These are phyloP conservation scores for Apogon hyalosoma DNA, from an alignment of 2,797 vertebrate species.

Conservation along the genomic window DNA sequence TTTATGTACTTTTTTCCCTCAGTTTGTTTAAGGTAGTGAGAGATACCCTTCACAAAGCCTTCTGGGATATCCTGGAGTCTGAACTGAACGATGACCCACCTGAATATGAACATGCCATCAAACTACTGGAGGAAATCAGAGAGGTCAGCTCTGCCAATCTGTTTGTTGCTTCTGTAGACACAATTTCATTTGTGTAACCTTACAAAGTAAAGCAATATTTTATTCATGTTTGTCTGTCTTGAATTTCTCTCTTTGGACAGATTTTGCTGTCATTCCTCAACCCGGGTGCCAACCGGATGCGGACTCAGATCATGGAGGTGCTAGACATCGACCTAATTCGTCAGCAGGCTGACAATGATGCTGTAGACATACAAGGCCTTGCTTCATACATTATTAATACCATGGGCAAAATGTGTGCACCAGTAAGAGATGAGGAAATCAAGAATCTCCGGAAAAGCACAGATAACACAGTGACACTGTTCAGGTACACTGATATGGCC, in stretches of 20 bases:
- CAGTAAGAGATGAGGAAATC: constrained; percentile 89
- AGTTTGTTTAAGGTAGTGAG: constrained; percentile 89
- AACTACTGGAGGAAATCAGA: constrained; percentile 92
- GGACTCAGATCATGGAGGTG: constrained; percentile 93
- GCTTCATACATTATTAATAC: constrained; percentile 90
- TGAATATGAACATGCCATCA: constrained; percentile 91
- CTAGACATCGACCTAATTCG: constrained; percentile 92
- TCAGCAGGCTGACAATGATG: constrained; percentile 92
- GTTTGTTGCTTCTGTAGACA: constrained; percentile 1
- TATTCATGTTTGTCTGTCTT: neutral
- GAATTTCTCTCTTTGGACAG: constrained; percentile 66
- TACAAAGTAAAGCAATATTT: neutral
- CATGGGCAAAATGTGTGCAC: constrained; percentile 94
- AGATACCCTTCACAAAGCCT: constrained; percentile 91
- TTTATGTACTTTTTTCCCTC: neutral
- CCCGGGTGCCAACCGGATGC: constrained; percentile 91
- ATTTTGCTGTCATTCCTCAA: constrained; percentile 92
- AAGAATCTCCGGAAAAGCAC: constrained; percentile 87
- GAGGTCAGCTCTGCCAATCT: constrained; percentile 81
- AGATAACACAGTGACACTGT: constrained; percentile 85
- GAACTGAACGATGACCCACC: constrained; percentile 92
- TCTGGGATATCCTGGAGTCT: constrained; percentile 91
- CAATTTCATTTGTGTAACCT: neutral
- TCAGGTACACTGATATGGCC: constrained; percentile 79
- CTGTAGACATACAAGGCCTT: constrained; percentile 91